phyloP scores from a whole-genome alignment of 2,888 invertebrate genomes.

The Andrena trimmerana region DNA sequence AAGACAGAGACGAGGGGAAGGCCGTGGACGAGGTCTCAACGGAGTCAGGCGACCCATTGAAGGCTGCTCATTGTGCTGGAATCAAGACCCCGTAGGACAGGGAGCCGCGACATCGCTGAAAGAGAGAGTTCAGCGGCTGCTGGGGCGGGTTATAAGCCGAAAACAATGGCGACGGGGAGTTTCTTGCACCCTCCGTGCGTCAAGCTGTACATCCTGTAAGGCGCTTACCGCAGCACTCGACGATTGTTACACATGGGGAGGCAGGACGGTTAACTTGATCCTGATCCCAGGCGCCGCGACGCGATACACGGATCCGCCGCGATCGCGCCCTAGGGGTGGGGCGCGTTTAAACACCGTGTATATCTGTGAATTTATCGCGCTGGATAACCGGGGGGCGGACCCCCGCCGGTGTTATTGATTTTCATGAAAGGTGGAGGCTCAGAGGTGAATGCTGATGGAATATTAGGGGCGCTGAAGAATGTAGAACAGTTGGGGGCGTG shows the following conservation, averaged over 20 bases:
- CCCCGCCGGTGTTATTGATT: constrained; percentile 36
- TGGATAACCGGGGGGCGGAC: constrained; percentile 18
- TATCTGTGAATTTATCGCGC: constrained; percentile 59
- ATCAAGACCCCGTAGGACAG: constrained; percentile 55
- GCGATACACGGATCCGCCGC: constrained; percentile 60
- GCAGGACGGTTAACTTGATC: constrained; percentile 71
- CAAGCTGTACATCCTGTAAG: constrained; percentile 73
- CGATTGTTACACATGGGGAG: constrained; percentile 64
- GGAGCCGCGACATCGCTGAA: constrained; percentile 31
- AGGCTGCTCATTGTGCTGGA: constrained; percentile 62
- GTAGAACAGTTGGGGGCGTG: background rate
- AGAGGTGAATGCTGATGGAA: constrained; percentile 5
- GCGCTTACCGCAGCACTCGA: constrained; percentile 71
- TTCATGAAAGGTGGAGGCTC: background rate
- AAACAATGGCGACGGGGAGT: constrained; percentile 74
- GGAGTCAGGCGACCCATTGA: constrained; percentile 59
- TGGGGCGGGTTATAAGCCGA: constrained; percentile 76
- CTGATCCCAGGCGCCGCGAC: constrained; percentile 57
- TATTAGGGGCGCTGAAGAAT: constrained; percentile 1
- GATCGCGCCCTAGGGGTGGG: constrained; percentile 40
- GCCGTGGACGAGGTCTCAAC: constrained; percentile 20
- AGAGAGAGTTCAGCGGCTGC: constrained; percentile 55
- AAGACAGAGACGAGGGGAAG: background rate
- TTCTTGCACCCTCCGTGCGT: constrained; percentile 70
- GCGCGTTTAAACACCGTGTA: constrained; percentile 51